Conservation (phyloP, 2,113 vertebrate genomes). For the Holacanthus passer region DNA sequence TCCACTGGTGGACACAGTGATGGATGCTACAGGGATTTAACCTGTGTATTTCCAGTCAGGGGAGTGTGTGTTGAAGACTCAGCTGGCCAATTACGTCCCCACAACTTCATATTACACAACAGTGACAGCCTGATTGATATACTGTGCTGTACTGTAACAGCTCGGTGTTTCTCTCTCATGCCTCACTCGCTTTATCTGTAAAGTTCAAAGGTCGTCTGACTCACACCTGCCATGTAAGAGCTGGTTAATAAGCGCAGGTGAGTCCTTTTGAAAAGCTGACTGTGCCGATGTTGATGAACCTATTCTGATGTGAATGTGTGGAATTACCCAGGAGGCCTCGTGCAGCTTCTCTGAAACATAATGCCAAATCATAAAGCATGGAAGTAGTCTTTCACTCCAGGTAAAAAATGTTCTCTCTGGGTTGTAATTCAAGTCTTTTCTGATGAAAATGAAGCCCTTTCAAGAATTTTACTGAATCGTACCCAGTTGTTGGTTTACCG, state of each 20-base stretch:
- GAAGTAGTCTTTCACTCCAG: conserved; percentile 16
- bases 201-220: conserved; percentile 21
- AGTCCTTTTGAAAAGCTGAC: conserved; percentile 24
- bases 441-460: conserved; percentile 21
- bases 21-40: not conserved
- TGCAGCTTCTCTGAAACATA: conserved; percentile 23
- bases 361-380: conserved; percentile 27
- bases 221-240: conserved; percentile 18
- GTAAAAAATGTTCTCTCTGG: not conserved
- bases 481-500: not conserved
- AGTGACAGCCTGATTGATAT: conserved; percentile 8
- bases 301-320: conserved; percentile 27
- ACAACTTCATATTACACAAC: not conserved
- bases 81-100: not conserved
- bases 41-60: not conserved
- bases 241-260: conserved; percentile 28
- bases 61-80: not conserved
- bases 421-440: conserved; percentile 17
- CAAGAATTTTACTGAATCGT: conserved; percentile 15
- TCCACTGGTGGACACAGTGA: not conserved
- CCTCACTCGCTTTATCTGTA: not conserved
- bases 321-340: conserved; percentile 31
- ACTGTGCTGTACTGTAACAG: not conserved
- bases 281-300: conserved; percentile 35
- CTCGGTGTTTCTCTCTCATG: not conserved